Evolutionary conservation across 2,113 vertebrate species (phyloP).

Genomic region (Puntigrus tetrazona): DNA sequence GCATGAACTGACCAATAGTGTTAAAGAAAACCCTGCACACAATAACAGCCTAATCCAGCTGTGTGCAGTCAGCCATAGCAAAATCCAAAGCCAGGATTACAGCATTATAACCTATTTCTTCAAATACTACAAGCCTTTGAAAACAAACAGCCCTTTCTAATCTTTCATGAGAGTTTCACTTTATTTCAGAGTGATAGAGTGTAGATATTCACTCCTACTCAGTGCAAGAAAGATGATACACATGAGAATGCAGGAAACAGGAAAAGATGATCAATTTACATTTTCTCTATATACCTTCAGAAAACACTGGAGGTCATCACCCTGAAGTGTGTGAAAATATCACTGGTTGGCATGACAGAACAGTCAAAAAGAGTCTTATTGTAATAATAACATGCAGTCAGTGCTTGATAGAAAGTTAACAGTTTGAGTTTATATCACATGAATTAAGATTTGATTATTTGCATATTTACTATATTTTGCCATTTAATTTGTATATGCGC

Average conservation of each 20-base stretch:
- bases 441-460: neutral
- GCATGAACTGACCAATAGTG: slow-evolving; percentile 42
- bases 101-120: slow-evolving; percentile 60
- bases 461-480: neutral
- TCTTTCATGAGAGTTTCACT: neutral
- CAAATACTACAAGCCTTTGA: slow-evolving; percentile 12
- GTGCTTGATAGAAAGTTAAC: neutral
- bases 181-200: neutral
- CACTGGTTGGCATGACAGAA: neutral
- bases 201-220: neutral
- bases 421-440: neutral
- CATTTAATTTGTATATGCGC: neutral
- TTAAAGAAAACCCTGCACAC: slow-evolving; percentile 59
- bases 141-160: slow-evolving; percentile 53
- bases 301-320: neutral
- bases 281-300: neutral
- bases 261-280: neutral
- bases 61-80: slow-evolving; percentile 62
- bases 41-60: slow-evolving; percentile 65
- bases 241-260: slow-evolving; percentile 9
- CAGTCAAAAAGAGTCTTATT: neutral
- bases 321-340: neutral
- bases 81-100: slow-evolving; percentile 68
- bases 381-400: neutral
- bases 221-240: neutral